Evolutionary conservation across 2,797 vertebrate species (phyloP).

Genomic region (Falco novaeseelandiae): DNA sequence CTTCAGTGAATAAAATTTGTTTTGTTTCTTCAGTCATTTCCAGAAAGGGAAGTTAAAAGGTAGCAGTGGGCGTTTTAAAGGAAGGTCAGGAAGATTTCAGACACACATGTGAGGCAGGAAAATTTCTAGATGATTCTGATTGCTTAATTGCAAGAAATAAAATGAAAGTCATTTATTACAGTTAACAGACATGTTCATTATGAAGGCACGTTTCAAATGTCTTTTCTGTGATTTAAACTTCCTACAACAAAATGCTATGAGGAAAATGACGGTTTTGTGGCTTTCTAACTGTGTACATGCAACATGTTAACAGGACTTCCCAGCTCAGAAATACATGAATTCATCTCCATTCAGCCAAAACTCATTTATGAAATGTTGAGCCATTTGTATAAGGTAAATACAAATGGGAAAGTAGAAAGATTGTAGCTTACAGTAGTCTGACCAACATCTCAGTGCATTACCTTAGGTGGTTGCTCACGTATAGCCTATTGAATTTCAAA

Average conservation of each 20-base stretch:
- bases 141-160: background rate
- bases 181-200: background rate
- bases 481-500: background rate
- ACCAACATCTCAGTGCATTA: background rate
- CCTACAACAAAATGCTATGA: background rate
- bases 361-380: background rate
- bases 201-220: background rate
- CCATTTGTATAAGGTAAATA: background rate
- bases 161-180: too few relatives aligned
- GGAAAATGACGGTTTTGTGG: background rate
- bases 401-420: background rate
- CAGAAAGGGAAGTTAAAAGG: background rate
- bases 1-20: background rate
- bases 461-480: background rate
- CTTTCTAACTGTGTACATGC: background rate
- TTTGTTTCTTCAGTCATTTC: background rate
- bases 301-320: background rate
- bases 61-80: background rate
- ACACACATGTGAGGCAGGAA: background rate
- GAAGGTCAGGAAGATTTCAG: background rate
- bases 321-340: background rate
- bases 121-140: background rate
- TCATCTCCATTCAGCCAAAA: background rate
- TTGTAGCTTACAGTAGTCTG: background rate
- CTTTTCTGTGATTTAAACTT: background rate